Evolutionary conservation across 2,888 invertebrate genomes (phyloP).

Genomic region (Isoperla grammatica): DNA sequence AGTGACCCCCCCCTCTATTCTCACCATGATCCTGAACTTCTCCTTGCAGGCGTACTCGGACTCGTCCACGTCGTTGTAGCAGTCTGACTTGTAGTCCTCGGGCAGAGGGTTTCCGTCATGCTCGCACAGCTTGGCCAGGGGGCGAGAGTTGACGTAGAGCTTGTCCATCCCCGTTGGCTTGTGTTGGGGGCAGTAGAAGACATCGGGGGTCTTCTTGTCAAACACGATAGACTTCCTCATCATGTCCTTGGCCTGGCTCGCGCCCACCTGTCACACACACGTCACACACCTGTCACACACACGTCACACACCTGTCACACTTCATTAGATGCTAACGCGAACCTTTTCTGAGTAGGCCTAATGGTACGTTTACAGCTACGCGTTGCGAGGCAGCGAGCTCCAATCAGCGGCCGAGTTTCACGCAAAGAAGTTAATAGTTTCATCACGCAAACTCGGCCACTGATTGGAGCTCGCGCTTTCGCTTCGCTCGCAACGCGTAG

Average conservation of each 20-base stretch:
- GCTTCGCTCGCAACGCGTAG: too few species aligned
- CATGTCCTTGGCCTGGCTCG: slow-evolving; percentile 57
- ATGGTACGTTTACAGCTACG: too few species aligned
- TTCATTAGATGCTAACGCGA: too few species aligned
- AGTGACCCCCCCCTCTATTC: slow-evolving; percentile 28
- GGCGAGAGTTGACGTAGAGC: slow-evolving; percentile 62
- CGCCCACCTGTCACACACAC: slow-evolving; percentile 26
- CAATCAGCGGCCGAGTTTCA: too few species aligned
- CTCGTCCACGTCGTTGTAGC: slow-evolving; percentile 75
- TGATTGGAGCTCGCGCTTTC: too few species aligned
- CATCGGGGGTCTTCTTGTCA: slow-evolving; percentile 71
- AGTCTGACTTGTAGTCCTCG: slow-evolving; percentile 68
- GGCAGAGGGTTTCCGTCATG: slow-evolving; percentile 64
- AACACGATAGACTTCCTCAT: slow-evolving; percentile 72
- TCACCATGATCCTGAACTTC: slow-evolving; percentile 73
- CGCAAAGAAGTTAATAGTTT: too few species aligned
- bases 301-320: neutral
- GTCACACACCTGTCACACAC: too few species aligned
- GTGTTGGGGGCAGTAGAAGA: slow-evolving; percentile 72
- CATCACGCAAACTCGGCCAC: too few species aligned
- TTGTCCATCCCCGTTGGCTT: slow-evolving; percentile 71
- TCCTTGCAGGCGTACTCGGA: slow-evolving; percentile 74
- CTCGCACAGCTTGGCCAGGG: slow-evolving; percentile 66
- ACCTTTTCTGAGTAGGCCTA: too few species aligned
- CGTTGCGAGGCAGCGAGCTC: too few species aligned